Percentiles rank a stretch among this genome's conserved stretches.
phyloP scores from a whole-genome alignment of 2,888 invertebrate genomes.

The Aquatica leii region DNA sequence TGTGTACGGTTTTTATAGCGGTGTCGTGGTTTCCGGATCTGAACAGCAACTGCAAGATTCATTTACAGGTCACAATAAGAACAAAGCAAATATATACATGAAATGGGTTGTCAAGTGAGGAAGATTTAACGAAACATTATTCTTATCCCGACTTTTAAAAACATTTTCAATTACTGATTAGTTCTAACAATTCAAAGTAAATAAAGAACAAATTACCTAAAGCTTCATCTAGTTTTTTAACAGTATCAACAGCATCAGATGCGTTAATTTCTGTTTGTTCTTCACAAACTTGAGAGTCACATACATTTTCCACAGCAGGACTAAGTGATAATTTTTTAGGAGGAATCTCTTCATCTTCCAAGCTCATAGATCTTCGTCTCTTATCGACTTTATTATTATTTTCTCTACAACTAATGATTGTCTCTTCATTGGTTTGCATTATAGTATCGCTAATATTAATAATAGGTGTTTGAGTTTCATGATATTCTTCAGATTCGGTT shows the following conservation, averaged over 20 bases:
- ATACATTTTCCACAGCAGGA: constrained; percentile 32
- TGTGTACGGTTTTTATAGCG: no score
- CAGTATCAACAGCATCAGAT: not conserved
- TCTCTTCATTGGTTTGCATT: constrained; percentile 57
- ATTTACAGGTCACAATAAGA: no score
- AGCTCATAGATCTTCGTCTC: constrained; percentile 52
- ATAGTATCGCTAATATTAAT: constrained; percentile 58
- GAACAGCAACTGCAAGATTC: no score
- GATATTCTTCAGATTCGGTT: constrained; percentile 38
- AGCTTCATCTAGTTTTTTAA: not conserved
- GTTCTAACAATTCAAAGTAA: no score
- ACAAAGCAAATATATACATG: no score
- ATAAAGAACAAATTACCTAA: not conserved
- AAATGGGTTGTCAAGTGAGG: no score
- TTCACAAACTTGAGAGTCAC: not conserved
- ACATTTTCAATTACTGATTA: no score
- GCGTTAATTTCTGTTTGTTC: constrained; percentile 18
- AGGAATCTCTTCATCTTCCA: constrained; percentile 47
- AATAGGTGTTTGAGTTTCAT: constrained; percentile 50
- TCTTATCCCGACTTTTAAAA: no score
- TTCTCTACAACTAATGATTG: constrained; percentile 57
- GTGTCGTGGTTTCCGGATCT: no score
- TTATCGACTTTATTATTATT: constrained; percentile 48
- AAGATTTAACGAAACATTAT: no score
- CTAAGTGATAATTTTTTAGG: constrained; percentile 55